Conservation (phyloP, 2,797 vertebrate genomes). For the Furcifer pardalis region DNA sequence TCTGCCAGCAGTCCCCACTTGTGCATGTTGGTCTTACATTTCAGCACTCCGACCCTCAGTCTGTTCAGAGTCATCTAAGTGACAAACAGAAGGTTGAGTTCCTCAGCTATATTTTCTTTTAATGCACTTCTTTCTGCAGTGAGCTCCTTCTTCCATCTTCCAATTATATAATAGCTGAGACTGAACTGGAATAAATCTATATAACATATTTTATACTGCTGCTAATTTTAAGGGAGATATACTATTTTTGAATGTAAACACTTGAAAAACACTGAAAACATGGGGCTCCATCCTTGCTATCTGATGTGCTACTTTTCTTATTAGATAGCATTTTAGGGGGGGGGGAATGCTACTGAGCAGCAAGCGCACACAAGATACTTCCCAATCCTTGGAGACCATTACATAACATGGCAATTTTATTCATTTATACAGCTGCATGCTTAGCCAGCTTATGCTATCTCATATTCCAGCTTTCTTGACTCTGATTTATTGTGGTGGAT, state of each 20-base stretch:
- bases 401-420: neutral
- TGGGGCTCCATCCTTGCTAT: neutral
- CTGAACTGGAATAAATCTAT: neutral
- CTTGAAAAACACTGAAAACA: neutral
- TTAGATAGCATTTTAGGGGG: neutral
- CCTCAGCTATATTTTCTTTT: too few species aligned
- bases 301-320: neutral
- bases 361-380: conserved; percentile 5
- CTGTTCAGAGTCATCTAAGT: too few species aligned
- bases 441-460: neutral
- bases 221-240: neutral
- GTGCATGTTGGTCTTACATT: too few species aligned
- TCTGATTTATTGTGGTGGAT: neutral
- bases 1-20: too few species aligned
- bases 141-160: too few species aligned
- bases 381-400: conserved; percentile 13
- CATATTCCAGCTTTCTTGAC: neutral
- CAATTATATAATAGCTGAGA: neutral
- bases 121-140: too few species aligned
- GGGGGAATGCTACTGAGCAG: neutral
- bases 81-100: too few species aligned
- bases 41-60: too few species aligned
- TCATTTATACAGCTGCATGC: neutral
- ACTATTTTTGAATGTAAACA: neutral
- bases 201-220: neutral